Percentiles rank a stretch among this genome's conserved stretches.
phyloP scores from a whole-genome alignment of 2,113 vertebrate species.

The Hippocampus abdominalis region DNA sequence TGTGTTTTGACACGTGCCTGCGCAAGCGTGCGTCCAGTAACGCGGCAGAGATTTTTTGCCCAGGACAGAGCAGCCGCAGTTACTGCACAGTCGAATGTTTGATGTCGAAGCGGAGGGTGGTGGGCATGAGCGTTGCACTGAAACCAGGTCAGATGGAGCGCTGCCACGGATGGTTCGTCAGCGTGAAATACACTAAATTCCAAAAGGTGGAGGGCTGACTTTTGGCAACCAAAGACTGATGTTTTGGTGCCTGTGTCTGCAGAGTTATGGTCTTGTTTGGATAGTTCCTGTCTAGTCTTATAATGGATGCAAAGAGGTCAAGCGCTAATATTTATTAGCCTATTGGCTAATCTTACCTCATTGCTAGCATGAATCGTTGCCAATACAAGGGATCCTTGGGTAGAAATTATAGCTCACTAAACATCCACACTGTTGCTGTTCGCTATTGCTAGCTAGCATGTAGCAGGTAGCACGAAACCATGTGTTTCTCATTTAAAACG shows the following conservation, averaged over 20 bases:
- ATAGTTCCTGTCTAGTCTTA: neutral
- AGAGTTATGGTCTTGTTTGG: neutral
- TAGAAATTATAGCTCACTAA: neutral
- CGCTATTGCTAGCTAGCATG: neutral
- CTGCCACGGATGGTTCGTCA: neutral
- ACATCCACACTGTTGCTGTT: neutral
- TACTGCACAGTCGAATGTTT: neutral
- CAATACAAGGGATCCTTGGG: neutral
- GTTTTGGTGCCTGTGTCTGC: neutral
- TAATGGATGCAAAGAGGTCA: neutral
- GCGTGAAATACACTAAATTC: neutral
- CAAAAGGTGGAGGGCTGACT: neutral
- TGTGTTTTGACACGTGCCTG: neutral
- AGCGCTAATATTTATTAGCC: neutral
- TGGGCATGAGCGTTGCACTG: neutral
- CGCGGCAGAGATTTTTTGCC: neutral
- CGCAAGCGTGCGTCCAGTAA: neutral
- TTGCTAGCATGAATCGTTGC: neutral
- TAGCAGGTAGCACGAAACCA: neutral
- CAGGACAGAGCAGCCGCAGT: neutral
- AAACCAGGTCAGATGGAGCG: slow-evolving; percentile 4
- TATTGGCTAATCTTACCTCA: slow-evolving; percentile 14
- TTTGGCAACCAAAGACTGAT: neutral
- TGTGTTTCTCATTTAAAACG: slow-evolving; percentile 1
- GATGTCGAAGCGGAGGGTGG: too few species aligned